Base-by-base conservation (phyloP, 2,797 vertebrate genomes). In the Heliangelus exortis region DNA sequence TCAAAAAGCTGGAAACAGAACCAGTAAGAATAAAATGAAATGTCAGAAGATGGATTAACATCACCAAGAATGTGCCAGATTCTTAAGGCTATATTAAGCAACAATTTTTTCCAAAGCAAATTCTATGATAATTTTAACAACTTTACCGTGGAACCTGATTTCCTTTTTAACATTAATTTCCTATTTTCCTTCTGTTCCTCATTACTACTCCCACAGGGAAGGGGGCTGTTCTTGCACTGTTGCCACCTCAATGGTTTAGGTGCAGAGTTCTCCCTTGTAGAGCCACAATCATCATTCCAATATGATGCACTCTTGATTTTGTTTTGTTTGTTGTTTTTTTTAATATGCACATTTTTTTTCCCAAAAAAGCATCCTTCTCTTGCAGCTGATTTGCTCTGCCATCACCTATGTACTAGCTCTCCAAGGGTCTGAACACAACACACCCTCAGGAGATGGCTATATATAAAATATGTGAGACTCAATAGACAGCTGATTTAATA, bases 41-140 rank as follows among this genome's bases (percentile, higher is more conserved):
- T 94, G 90, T 96, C 96, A 94, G 95, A 82, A 96, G 85, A 95
- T 80, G 92, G 94, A 92, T 96, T 95, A 97, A 90, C 96, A 96
- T 93, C 94, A 71, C 31, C 23, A 1, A 39, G 92, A 55, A 85
- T 59, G 94, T 93, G 95, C 92, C 96, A 96, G 94, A 62, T 85
- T 94, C 94, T 95, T 85, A 93, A 91, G 94, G 94, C 95, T 95
- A 95, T 94, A 95, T 94, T 93, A 95, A 96, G 89, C 72, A 95
- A 94, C 33, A 5, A 5, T 66, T 69, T 69, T 84, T 79, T 41
- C 43, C 67, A 86, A 94, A 95, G 90, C 61, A 94, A 95, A 93
- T 92, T 79, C 84, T 92, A 92, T 80, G 68, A 94, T 96, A 87
- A 95, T 93, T 93, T 94, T 89, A 92, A 93, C 89, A 89, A 91